Evolutionary conservation across 2,113 vertebrate species (phyloP), one percentile per base, ranked within the genome.

Genomic region (Cromileptes altivelis): DNA sequence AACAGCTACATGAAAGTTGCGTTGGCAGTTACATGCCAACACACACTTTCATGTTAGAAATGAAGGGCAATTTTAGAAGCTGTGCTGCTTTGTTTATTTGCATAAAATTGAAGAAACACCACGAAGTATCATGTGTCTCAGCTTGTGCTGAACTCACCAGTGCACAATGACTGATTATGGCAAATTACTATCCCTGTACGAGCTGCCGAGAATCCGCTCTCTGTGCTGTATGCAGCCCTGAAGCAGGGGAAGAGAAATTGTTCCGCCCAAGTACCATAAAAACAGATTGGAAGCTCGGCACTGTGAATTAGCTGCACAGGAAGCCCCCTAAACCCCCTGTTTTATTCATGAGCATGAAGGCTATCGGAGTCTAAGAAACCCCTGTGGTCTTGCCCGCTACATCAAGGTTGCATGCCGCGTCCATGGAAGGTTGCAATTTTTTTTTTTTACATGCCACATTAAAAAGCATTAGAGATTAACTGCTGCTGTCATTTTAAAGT

Each of bases 261-360:
- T 94, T 95, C 89, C 85, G 80, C 93, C 92, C 89, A 95, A 95
- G 91, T 90, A 95, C 93, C 93, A 93, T 93, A 94, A 94, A 96
- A 95, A 95, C 92, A 95, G 94, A 95, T 94, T 93, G 94, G 91
- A 94, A 91, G 87, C 91, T 91, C 89, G 14, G 92, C 92, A 88
- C 81, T 93, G 91, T 93, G 93, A 94, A 95, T 95, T 96, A 95
- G 92, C 91, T 91, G 93, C 95, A 94, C 93, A 93, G 94, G 94
- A 95, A 95, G 92, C 93, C 92, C 93, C 93, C 93, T 95, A 95
- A 95, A 95, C 92, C 95, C 92, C 85, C 85, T 95, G 93, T 95
- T 96, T 96, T 95, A 96, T 96, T 96, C 95, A 96, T 96, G 94
- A 95, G 94, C 93, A 93, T 94, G 90, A 94, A 95, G 91, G 89